Evolutionary conservation across 2,113 vertebrate species (phyloP).

Genomic region (Nothoprocta perdicaria): DNA sequence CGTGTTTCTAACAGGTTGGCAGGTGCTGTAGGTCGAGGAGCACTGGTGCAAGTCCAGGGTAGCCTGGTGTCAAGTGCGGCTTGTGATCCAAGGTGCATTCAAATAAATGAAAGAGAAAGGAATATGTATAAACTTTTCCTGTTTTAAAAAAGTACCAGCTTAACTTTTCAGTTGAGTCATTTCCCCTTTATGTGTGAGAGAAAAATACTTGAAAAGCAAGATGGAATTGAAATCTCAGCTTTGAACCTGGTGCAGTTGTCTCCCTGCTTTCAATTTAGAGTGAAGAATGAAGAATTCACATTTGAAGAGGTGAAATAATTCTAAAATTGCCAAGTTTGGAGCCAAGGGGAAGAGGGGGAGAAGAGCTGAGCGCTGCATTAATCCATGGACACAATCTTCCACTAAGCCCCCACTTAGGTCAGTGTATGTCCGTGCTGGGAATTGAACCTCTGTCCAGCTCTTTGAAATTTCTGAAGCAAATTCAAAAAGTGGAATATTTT

Average conservation of each 20-base stretch:
- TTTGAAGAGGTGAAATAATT: neutral
- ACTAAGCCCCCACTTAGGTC: neutral
- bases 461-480: neutral
- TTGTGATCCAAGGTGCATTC: fast-evolving
- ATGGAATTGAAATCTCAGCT: neutral
- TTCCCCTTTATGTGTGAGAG: neutral
- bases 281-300: neutral
- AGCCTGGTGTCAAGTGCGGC: neutral
- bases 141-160: neutral
- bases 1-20: neutral
- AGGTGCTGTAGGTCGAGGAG: neutral
- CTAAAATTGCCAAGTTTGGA: neutral
- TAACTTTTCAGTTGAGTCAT: neutral
- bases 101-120: neutral
- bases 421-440: neutral
- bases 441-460: fast-evolving
- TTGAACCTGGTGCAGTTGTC: neutral
- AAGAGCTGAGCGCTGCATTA: neutral
- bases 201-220: neutral
- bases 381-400: neutral
- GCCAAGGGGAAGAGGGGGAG: neutral
- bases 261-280: neutral
- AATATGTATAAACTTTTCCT: neutral
- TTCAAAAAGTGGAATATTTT: neutral
- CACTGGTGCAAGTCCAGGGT: neutral